Conservation (phyloP, 2,113 vertebrate species). For the Hippocampus abdominalis region DNA sequence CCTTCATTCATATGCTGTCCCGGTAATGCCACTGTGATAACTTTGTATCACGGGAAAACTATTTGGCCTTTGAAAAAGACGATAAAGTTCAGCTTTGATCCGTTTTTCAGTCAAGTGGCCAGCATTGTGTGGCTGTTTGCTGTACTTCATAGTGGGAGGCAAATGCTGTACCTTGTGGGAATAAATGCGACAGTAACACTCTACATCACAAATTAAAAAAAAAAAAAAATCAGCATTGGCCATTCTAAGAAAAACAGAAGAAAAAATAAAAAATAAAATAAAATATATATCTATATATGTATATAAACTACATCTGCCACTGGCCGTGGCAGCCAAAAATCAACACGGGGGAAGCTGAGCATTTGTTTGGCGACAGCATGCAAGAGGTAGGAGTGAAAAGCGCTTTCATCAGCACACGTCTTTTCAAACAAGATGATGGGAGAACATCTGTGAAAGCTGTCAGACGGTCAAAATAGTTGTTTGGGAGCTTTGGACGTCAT, state of each 20-base stretch:
- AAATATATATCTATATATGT: too few relatives aligned
- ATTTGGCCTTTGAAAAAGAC: neutral
- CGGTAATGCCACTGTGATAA: neutral
- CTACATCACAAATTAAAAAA: too few relatives aligned
- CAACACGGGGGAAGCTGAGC: neutral
- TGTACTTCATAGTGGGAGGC: too few relatives aligned
- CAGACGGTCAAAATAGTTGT: too few relatives aligned
- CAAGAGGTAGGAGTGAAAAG: neutral
- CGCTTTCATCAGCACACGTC: neutral
- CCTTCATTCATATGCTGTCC: neutral
- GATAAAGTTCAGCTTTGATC: too few relatives aligned
- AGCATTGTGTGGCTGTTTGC: too few relatives aligned
- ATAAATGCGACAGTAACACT: too few relatives aligned
- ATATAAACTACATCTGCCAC: neutral
- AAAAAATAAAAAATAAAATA: too few relatives aligned
- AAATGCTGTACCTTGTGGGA: too few relatives aligned
- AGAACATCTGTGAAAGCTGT: neutral
- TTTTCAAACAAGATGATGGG: neutral
- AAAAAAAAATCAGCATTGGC: too few relatives aligned
- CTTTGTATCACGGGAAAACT: neutral
- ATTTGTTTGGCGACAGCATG: neutral
- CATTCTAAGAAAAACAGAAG: too few relatives aligned
- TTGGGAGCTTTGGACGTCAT: neutral
- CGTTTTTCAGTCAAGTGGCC: too few relatives aligned
- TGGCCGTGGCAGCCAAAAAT: neutral